Evolutionary conservation across 2,113 vertebrate species (phyloP).

Genomic region (Hassar affinis): DNA sequence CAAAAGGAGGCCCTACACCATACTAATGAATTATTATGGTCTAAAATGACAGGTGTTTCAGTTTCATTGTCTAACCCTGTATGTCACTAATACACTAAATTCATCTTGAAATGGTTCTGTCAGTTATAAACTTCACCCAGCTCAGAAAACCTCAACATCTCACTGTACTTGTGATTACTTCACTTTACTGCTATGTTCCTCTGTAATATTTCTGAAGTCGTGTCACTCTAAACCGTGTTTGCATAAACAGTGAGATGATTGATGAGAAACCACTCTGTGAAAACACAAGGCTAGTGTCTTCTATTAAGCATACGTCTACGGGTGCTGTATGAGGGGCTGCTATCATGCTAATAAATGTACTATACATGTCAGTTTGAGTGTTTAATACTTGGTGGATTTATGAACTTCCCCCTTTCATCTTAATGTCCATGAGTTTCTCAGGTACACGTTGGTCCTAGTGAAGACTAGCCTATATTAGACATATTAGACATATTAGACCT

Average conservation of each 20-base stretch:
- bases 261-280: constrained; percentile 7
- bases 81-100: background rate
- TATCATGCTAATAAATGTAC: constrained; percentile 4
- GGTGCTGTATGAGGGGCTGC: background rate
- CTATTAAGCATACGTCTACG: background rate
- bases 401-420: background rate
- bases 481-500: no score
- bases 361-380: constrained; percentile 1
- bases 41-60: no score
- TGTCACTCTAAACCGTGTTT: constrained; percentile 8
- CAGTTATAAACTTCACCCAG: background rate
- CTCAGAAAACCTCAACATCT: background rate
- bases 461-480: background rate
- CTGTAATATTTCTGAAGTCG: constrained; percentile 11
- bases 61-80: no score
- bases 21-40: no score
- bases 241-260: constrained; percentile 24
- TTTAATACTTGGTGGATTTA: background rate
- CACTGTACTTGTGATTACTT: no score
- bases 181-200: background rate
- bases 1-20: no score
- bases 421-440: background rate
- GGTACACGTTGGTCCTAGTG: background rate
- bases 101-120: background rate
- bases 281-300: background rate